Percentiles rank a stretch among this genome's conserved stretches.
These are phyloP conservation scores for Hyles lineata DNA, from an alignment of 2,888 invertebrate species.

Conservation along the genomic window DNA sequence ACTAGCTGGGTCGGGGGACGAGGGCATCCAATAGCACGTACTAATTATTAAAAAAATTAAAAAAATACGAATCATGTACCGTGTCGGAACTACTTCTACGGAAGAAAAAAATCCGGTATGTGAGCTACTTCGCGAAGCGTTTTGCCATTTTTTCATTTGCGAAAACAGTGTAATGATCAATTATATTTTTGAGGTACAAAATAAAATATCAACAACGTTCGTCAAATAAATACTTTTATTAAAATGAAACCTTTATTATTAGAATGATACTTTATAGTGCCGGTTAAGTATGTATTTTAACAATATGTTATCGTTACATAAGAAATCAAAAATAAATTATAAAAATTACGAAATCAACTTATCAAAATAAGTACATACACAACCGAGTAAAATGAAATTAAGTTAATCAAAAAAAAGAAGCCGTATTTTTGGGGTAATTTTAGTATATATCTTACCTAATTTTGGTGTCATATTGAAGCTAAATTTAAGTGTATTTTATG, in stretches of 20 bases:
- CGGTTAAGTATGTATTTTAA: constrained; percentile 81
- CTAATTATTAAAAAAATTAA: constrained; percentile 66
- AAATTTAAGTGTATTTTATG: constrained; percentile 46
- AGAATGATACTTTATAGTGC: constrained; percentile 74
- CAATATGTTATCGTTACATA: constrained; percentile 73
- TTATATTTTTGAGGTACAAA: constrained; percentile 57
- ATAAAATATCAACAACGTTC: constrained; percentile 74
- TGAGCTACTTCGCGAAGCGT: constrained; percentile 71
- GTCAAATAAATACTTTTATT: constrained; percentile 82
- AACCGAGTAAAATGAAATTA: constrained; percentile 77
- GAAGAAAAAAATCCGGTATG: constrained; percentile 75
- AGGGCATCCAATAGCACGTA: constrained; percentile 82
- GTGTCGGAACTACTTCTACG: constrained; percentile 78
- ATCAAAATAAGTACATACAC: constrained; percentile 86
- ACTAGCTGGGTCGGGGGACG: constrained; percentile 77
- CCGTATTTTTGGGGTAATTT: constrained; percentile 18
- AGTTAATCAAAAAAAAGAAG: constrained; percentile 52
- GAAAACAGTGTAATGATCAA: constrained; percentile 40
- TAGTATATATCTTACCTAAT: constrained; percentile 56
- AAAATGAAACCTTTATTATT: constrained; percentile 73
- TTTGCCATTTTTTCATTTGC: constrained; percentile 36
- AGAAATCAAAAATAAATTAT: constrained; percentile 71
- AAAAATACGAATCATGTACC: constrained; percentile 59
- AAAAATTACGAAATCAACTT: constrained; percentile 65
- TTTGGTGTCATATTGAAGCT: constrained; percentile 79